A percentile compares a stretch with the other conserved stretches of the same genome.
Conservation (phyloP, 2,113 vertebrate species). For the Actinemys pallida region DNA sequence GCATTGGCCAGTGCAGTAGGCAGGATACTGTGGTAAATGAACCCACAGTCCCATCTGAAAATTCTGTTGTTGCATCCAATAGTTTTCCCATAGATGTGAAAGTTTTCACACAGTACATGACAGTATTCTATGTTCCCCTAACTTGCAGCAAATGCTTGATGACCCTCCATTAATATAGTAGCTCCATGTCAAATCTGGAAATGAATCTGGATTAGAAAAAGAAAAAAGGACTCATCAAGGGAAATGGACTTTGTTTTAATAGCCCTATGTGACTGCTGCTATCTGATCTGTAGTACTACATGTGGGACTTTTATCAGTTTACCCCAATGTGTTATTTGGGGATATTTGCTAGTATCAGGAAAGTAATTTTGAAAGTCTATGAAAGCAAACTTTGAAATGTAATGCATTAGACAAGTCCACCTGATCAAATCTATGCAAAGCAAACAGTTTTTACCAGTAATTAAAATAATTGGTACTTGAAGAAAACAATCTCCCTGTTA, state of each 20-base stretch:
- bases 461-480: slow-evolving; percentile 69
- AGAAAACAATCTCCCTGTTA: slow-evolving; percentile 63
- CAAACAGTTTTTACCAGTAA: slow-evolving; percentile 66
- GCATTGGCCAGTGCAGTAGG: not conserved
- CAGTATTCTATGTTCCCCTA: not conserved
- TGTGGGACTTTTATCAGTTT: not conserved
- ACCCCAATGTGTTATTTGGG: not conserved
- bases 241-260: not conserved
- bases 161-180: not conserved
- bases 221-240: not conserved
- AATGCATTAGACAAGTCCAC: slow-evolving; percentile 19
- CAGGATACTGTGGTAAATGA: not conserved
- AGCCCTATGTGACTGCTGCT: not conserved
- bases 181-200: slow-evolving; percentile 13
- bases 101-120: not conserved
- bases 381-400: slow-evolving; percentile 27
- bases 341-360: not conserved
- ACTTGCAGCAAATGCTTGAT: not conserved
- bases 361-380: not conserved
- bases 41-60: not conserved
- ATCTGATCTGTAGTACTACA: not conserved
- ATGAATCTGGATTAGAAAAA: not conserved
- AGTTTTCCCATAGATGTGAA: not conserved
- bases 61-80: not conserved
- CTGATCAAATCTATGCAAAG: slow-evolving; percentile 50